Conservation (phyloP, 64 coral and sea anemone genomes). For the Pachyseris speciosa region DNA sequence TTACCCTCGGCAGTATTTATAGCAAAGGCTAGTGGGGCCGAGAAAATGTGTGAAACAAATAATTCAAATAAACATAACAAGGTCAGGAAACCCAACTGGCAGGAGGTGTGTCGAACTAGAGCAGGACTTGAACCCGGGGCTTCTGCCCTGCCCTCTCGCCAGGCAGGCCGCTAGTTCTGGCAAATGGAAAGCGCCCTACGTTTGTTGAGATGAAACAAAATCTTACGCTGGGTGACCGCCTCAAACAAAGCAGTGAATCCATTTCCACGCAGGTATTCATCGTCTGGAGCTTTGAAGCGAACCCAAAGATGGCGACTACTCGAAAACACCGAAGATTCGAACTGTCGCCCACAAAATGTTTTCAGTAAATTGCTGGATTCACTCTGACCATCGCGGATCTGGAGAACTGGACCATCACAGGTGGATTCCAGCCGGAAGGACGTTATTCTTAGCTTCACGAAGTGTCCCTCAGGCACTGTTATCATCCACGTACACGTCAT, state of each 20-base stretch:
- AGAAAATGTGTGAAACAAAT: no score
- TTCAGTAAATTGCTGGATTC: background rate
- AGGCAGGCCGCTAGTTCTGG: no score
- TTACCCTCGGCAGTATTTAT: no score
- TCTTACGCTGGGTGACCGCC: constrained; percentile 7
- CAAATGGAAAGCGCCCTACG: no score
- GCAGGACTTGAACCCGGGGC: no score
- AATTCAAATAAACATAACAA: no score
- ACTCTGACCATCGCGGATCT: constrained; percentile 58
- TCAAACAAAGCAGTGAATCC: constrained; percentile 32
- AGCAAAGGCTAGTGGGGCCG: no score
- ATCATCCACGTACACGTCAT: constrained; percentile 79
- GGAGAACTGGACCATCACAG: constrained; percentile 9
- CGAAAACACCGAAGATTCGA: constrained; percentile 41
- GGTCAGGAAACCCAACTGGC: no score
- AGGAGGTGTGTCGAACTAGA: no score
- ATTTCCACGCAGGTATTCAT: background rate
- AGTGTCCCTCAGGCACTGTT: constrained; percentile 36
- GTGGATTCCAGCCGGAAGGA: background rate
- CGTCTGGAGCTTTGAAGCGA: background rate
- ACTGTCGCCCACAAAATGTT: constrained; percentile 4
- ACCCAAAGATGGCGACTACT: constrained; percentile 56
- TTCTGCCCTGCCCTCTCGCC: no score
- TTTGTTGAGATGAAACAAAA: background rate
- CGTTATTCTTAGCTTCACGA: constrained; percentile 38